Conservation (phyloP, 2,888 invertebrate species). For the Copidosoma aretas region DNA sequence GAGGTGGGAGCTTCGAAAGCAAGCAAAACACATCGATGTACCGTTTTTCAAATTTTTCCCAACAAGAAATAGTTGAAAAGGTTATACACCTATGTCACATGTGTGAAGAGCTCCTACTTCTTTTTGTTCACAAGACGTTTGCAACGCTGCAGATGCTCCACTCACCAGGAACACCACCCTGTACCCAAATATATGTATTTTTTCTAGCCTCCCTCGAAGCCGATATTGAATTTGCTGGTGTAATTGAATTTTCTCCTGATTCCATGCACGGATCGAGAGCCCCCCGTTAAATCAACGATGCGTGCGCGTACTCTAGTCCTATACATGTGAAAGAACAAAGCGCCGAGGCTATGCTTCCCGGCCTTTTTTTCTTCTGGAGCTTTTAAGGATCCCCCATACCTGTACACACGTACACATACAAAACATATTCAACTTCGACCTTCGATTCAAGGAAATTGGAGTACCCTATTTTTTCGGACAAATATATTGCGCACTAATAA, state of each 20-base stretch:
- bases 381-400: constrained; percentile 12
- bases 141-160: constrained; percentile 31
- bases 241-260: constrained; percentile 57
- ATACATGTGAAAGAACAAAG: too few relatives aligned
- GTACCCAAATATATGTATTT: constrained; percentile 35
- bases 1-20: too few relatives aligned
- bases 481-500: constrained; percentile 27
- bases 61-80: too few relatives aligned
- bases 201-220: constrained; percentile 25
- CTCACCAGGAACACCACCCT: constrained; percentile 7
- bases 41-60: too few relatives aligned
- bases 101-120: constrained; percentile 46
- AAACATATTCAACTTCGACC: constrained; percentile 10
- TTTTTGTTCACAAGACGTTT: constrained; percentile 56
- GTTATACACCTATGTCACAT: constrained; percentile 26
- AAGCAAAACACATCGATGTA: too few relatives aligned
- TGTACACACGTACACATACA: not conserved
- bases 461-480: constrained; percentile 14
- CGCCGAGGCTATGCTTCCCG: too few relatives aligned
- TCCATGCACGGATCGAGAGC: constrained; percentile 50
- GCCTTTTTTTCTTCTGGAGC: not conserved
- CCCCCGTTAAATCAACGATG: constrained; percentile 41
- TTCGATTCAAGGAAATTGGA: constrained; percentile 19
- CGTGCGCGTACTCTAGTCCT: not conserved
- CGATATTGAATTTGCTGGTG: constrained; percentile 49